Evolutionary conservation across 2,888 invertebrate genomes (phyloP), one percentile per base, ranked within the genome.

Genomic region (Parthenolecanium corni): DNA sequence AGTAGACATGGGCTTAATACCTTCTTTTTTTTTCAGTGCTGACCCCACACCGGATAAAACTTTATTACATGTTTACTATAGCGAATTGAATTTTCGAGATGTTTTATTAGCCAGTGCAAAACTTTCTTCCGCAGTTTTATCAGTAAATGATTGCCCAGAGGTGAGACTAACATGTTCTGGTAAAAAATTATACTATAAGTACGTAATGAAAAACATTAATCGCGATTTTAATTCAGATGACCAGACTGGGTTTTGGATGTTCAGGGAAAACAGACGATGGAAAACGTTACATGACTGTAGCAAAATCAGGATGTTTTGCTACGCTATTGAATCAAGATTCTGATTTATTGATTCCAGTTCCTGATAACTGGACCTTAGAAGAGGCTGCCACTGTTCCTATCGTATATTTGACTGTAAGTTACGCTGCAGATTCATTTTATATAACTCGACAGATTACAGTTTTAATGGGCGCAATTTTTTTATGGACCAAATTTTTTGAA

Each of bases 41-140:
- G 5, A 46, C 9, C 11, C 21, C 14, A 52, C 36, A 11, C 18
- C 21, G 16, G 52, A 64, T 18, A 61, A 67, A 51, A 64, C 67
- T 31, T 61, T 79, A 2, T 75, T 79, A 1, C 71, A 80, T 72
- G 80, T 88, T 0, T 80, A 84, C 69, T 91, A 86, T 71, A 76
- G 89, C 0, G 81, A 92, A 0, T 73, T 96, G 11, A 97, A 96
- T 75, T 96, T 95, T 81, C 83, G 90, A 70, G 96, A 96, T 73
- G 78, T 96, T 0, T 95, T 96, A 95, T 77, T 90, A 1, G 90
- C 93, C 0, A 89, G 89, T 1, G 95, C 93, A 1, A 90, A 90
- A 70, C 38, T 54, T 24, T 54, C 54, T 2, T 12, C 16, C 4
- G 5, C 16, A 3, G 40, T 40, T 40, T 14, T 1, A 3, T 11